These are phyloP conservation scores for Sebastes matsubarae DNA, from an alignment of 2,797 vertebrate genomes.

Conservation along the genomic window DNA sequence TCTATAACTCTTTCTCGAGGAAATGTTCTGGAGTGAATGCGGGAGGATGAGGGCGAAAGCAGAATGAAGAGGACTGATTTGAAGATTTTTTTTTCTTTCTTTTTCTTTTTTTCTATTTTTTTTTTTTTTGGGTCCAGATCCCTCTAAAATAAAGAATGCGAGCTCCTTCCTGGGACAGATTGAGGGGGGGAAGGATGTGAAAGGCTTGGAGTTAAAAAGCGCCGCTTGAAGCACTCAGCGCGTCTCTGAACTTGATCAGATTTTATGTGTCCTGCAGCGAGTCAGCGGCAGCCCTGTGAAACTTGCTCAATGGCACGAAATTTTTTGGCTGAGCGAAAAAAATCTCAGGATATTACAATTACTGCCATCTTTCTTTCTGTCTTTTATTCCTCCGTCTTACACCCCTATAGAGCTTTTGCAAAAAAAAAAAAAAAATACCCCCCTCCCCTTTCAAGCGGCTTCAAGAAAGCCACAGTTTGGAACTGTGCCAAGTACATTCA, in stretches of 20 bases:
- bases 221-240: conserved; percentile 91
- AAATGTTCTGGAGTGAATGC: conserved; percentile 79
- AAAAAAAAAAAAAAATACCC: conserved; percentile 53
- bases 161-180: conserved; percentile 86
- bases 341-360: conserved; percentile 88
- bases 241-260: conserved; percentile 99
- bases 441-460: conserved; percentile 64
- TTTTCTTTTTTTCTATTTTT: conserved; percentile 31
- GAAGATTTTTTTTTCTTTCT: conserved; percentile 74
- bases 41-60: conserved; percentile 78
- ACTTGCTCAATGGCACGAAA: conserved; percentile 86
- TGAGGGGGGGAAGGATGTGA: conserved; percentile 85
- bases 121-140: conserved; percentile 68
- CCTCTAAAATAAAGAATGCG: conserved; percentile 88
- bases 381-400: conserved; percentile 85
- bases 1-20: conserved; percentile 80
- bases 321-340: conserved; percentile 79
- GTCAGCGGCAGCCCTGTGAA: conserved; percentile 88
- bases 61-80: conserved; percentile 80
- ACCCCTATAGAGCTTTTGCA: conserved; percentile 83
- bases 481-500: conserved; percentile 73
- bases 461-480: conserved; percentile 73
- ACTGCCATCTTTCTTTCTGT: conserved; percentile 87
- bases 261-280: conserved; percentile 94
- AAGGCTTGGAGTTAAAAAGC: conserved; percentile 91